A percentile compares a stretch with the other conserved stretches of the same genome.
Conservation (phyloP, 2,888 invertebrate genomes). For the Ceriagrion tenellum region DNA sequence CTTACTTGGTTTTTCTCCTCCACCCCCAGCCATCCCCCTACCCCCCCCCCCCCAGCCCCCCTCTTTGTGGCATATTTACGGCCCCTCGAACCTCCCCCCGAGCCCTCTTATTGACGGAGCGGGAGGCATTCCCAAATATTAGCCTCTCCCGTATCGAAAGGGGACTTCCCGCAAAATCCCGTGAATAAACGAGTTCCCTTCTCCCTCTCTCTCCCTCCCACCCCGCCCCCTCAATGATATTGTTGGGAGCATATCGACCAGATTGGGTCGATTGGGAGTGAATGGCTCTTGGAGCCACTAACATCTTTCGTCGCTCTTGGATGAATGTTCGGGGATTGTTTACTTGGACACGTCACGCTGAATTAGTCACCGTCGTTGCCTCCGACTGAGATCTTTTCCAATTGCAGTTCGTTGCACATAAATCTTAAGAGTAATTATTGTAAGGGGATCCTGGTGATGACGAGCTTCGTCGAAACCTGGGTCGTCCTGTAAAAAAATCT, state of each 20-base stretch:
- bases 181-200: background rate
- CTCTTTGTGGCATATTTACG: background rate
- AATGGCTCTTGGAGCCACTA: background rate
- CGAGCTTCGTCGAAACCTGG: too few species aligned
- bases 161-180: slow-evolving; percentile 6
- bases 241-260: slow-evolving; percentile 23
- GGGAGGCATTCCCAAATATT: background rate
- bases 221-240: background rate
- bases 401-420: too few species aligned
- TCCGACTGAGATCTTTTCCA: too few species aligned
- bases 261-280: slow-evolving; percentile 23
- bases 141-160: background rate
- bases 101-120: background rate
- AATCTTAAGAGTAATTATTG: too few species aligned
- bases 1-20: background rate
- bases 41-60: background rate
- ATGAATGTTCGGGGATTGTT: background rate
- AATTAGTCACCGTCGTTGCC: too few species aligned
- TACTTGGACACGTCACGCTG: too few species aligned
- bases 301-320: background rate
- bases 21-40: background rate
- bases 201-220: background rate
- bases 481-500: too few species aligned
- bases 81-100: background rate
- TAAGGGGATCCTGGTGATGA: too few species aligned